Percentiles rank a stretch among this genome's conserved stretches.
Conservation (phyloP, 2,888 invertebrate genomes). For the Teleiodes luculella region DNA sequence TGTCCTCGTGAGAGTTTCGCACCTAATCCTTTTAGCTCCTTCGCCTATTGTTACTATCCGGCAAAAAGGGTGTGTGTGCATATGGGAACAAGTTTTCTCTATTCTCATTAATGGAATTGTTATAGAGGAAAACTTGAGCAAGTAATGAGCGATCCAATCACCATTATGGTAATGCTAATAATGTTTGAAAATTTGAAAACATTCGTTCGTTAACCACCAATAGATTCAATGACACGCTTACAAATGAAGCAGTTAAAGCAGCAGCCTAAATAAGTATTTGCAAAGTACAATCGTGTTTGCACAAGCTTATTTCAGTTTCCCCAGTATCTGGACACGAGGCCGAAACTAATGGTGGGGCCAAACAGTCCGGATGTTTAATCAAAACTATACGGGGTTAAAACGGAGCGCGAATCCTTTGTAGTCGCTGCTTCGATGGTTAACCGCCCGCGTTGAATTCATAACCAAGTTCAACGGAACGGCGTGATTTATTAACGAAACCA, state of each 20-base stretch:
- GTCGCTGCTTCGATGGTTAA: constrained; percentile 6
- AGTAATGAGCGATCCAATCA: not conserved
- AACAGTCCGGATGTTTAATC: constrained; percentile 32
- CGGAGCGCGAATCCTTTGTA: constrained; percentile 24
- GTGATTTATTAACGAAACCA: constrained; percentile 16
- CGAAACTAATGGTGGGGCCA: constrained; percentile 26
- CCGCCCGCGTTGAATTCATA: constrained; percentile 21
- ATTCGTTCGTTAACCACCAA: not conserved
- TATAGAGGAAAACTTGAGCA: not conserved
- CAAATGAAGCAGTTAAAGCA: constrained; percentile 21
- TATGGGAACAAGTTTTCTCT: not conserved
- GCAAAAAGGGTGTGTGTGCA: not conserved
- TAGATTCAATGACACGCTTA: constrained; percentile 8
- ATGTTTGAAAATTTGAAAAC: not conserved
- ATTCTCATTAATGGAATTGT: not conserved
- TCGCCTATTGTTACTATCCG: constrained; percentile 15
- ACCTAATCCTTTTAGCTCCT: constrained; percentile 19
- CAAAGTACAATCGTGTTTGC: constrained; percentile 39
- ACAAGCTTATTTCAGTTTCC: constrained; percentile 30
- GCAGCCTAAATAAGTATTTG: constrained; percentile 31
- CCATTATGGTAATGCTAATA: not conserved
- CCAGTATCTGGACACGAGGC: constrained; percentile 28
- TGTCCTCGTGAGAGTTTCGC: constrained; percentile 11
- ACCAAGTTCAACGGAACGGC: constrained; percentile 19
- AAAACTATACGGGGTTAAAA: constrained; percentile 28